These are phyloP conservation scores for Nesometra sesokonis DNA, from an alignment of 35 echinoderm and acorn worm species.

Conservation along the genomic window DNA sequence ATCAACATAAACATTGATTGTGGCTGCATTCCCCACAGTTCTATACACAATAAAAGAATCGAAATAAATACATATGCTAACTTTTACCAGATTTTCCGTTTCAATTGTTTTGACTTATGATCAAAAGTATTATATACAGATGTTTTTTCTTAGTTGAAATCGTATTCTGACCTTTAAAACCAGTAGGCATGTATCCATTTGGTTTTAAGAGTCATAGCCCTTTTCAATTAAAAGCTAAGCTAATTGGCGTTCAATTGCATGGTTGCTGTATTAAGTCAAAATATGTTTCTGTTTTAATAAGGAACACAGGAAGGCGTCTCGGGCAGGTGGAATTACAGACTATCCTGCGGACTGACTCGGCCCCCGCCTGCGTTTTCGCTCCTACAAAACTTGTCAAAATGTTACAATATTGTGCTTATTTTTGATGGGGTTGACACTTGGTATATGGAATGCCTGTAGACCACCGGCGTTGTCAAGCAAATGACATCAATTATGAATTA, in stretches of 20 bases:
- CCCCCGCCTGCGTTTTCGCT: not conserved
- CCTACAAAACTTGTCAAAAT: not conserved
- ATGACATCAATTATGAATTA: not conserved
- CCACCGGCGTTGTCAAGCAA: not conserved
- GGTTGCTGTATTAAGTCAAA: not conserved
- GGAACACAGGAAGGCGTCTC: not conserved
- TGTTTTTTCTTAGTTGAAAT: not conserved
- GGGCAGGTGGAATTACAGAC: not conserved
- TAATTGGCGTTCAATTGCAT: not conserved
- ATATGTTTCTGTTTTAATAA: slow-evolving; percentile 1
- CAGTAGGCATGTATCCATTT: not conserved
- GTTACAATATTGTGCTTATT: not conserved
- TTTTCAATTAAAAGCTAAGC: not conserved
- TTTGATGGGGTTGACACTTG: not conserved
- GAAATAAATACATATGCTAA: not conserved
- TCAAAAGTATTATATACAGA: not conserved
- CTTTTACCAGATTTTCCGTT: not conserved
- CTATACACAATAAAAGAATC: not conserved
- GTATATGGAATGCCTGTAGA: not conserved
- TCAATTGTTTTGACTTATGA: not conserved
- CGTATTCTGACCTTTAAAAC: not conserved
- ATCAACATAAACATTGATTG: not conserved
- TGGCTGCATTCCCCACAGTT: not conserved
- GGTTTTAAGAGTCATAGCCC: not conserved
- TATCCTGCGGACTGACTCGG: not conserved